Conservation (phyloP, 2,888 invertebrate genomes). For the Drosophila kuntzei region DNA sequence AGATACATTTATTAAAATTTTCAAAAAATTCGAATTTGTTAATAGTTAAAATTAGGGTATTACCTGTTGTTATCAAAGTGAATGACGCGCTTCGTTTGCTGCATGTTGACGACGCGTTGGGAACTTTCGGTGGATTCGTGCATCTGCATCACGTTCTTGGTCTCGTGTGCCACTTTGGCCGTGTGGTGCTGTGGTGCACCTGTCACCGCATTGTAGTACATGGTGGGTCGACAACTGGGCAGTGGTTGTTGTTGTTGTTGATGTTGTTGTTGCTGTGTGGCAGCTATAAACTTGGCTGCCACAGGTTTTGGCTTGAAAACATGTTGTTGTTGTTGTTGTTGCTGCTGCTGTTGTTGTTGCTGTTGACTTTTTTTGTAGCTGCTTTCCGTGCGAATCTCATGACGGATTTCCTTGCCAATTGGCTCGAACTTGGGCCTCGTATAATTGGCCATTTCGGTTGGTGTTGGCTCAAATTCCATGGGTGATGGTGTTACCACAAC, state of each 20-base stretch:
- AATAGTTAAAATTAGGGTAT: too few relatives aligned
- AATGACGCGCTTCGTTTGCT: slow-evolving; percentile 90
- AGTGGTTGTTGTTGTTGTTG: slow-evolving; percentile 74
- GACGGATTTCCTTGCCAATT: slow-evolving; percentile 86
- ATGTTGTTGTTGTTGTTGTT: slow-evolving; percentile 64
- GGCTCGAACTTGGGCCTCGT: slow-evolving; percentile 88
- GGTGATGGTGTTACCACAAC: slow-evolving; percentile 86
- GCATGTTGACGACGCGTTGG: slow-evolving; percentile 89
- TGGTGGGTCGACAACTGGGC: slow-evolving; percentile 86
- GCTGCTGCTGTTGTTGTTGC: slow-evolving; percentile 63
- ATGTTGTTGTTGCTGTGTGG: slow-evolving; percentile 83
- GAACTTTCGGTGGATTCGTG: slow-evolving; percentile 89
- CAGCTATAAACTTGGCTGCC: slow-evolving; percentile 85
- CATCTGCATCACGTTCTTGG: slow-evolving; percentile 90
- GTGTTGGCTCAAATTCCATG: slow-evolving; percentile 87
- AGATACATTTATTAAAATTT: too few relatives aligned
- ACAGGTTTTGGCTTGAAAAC: slow-evolving; percentile 87
- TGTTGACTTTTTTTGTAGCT: slow-evolving; percentile 62
- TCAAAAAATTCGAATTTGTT: too few relatives aligned
- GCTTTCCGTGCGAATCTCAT: slow-evolving; percentile 75
- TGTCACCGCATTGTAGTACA: slow-evolving; percentile 87
- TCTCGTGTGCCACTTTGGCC: slow-evolving; percentile 88
- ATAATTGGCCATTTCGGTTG: slow-evolving; percentile 82
- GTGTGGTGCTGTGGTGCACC: slow-evolving; percentile 88
- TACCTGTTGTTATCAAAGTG: slow-evolving; percentile 87